Conservation (phyloP, 2,113 vertebrate genomes). For the Tringa solitaria region DNA sequence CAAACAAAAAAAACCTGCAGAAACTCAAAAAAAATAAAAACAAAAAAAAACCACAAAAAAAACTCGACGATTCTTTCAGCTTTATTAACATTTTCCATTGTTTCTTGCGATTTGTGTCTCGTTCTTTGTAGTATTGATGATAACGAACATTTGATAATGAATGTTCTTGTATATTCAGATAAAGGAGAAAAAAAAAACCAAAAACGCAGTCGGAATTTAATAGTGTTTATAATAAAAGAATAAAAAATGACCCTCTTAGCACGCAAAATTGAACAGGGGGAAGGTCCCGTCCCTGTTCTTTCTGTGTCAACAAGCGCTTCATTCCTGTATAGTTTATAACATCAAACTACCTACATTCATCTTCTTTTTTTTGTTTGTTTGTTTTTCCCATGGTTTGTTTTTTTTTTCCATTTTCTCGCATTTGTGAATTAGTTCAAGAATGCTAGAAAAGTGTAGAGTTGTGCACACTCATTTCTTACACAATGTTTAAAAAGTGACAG, state of each 20-base stretch:
- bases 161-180: slow-evolving; percentile 88
- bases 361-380: slow-evolving; percentile 55
- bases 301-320: slow-evolving; percentile 74
- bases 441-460: slow-evolving; percentile 90
- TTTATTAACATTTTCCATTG: slow-evolving; percentile 86
- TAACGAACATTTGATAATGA: slow-evolving; percentile 83
- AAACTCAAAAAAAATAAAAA: slow-evolving; percentile 72
- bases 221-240: slow-evolving; percentile 83
- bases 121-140: slow-evolving; percentile 83
- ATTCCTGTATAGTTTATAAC: slow-evolving; percentile 78
- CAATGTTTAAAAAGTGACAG: slow-evolving; percentile 79
- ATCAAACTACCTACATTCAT: slow-evolving; percentile 77
- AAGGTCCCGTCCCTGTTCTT: slow-evolving; percentile 55
- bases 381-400: background rate
- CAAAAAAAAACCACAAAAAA: slow-evolving; percentile 57
- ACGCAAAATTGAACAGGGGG: slow-evolving; percentile 79
- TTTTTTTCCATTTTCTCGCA: slow-evolving; percentile 74
- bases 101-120: slow-evolving; percentile 86
- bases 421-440: slow-evolving; percentile 92
- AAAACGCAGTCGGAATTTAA: slow-evolving; percentile 88
- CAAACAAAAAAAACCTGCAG: slow-evolving; percentile 69
- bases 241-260: slow-evolving; percentile 81
- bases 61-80: slow-evolving; percentile 80
- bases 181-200: slow-evolving; percentile 82
- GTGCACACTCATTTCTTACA: slow-evolving; percentile 86